Conservation (phyloP, 2,888 invertebrate species). For the Andrena trimmerana region DNA sequence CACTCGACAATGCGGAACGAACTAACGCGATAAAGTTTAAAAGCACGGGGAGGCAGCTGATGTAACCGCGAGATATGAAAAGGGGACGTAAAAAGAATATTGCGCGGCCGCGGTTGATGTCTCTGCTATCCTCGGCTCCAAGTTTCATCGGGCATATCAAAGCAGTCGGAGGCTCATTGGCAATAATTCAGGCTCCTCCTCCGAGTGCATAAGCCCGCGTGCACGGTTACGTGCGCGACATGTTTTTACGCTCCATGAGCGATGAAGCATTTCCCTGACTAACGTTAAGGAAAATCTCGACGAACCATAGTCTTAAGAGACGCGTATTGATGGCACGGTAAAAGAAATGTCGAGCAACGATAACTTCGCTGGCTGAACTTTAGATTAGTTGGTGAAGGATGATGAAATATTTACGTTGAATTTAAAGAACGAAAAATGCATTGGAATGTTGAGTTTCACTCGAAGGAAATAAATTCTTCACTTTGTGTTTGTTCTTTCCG, state of each 20-base stretch:
- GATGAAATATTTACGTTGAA: not conserved
- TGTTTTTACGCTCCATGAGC: not conserved
- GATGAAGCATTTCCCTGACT: not conserved
- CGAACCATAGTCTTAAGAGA: not conserved
- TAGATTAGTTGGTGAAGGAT: not conserved
- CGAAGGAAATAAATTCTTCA: not conserved
- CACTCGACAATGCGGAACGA: conserved; percentile 1
- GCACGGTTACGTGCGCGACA: not conserved
- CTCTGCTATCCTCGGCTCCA: not conserved
- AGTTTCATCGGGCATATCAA: conserved; percentile 27
- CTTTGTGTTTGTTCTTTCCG: not conserved
- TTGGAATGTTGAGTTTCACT: not conserved
- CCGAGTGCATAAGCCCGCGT: not conserved
- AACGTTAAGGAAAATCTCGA: not conserved
- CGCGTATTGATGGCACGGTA: not conserved
- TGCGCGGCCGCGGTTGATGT: conserved; percentile 9
- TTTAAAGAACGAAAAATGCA: not conserved
- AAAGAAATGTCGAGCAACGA: not conserved
- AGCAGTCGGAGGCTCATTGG: conserved; percentile 3
- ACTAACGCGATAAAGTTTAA: conserved; percentile 28
- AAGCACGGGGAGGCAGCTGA: conserved; percentile 9
- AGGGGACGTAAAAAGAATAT: conserved; percentile 25
- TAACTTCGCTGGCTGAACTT: not conserved
- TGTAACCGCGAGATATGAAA: conserved; percentile 17
- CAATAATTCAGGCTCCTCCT: conserved; percentile 2